phyloP scores from a whole-genome alignment of 2,888 invertebrate species.

The Nemoura dubitans region DNA sequence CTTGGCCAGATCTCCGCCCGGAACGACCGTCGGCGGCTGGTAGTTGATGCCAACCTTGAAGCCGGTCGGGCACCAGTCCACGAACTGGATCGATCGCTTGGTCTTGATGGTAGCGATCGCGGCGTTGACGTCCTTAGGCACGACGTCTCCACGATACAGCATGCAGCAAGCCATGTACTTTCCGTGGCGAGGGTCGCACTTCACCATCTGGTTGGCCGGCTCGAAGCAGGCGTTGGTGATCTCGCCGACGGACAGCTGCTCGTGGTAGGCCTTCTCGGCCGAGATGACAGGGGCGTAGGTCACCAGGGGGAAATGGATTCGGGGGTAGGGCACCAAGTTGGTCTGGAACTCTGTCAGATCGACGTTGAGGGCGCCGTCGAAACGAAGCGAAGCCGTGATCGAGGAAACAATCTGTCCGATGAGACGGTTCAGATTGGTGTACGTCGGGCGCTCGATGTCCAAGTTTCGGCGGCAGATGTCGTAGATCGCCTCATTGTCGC shows the following conservation, averaged over 20 bases:
- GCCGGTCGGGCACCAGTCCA: slow-evolving; percentile 65
- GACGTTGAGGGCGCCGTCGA: slow-evolving; percentile 70
- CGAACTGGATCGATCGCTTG: slow-evolving; percentile 61
- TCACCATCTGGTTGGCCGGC: slow-evolving; percentile 63
- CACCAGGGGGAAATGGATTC: slow-evolving; percentile 70
- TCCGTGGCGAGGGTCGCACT: slow-evolving; percentile 52
- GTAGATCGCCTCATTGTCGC: slow-evolving; percentile 64
- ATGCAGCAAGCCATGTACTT: slow-evolving; percentile 59
- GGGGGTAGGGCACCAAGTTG: slow-evolving; percentile 69
- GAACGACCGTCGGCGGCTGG: slow-evolving; percentile 75
- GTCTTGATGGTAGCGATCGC: slow-evolving; percentile 53
- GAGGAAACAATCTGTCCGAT: slow-evolving; percentile 69
- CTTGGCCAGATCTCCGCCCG: slow-evolving; percentile 63
- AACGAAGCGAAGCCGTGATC: slow-evolving; percentile 68
- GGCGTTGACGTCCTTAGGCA: slow-evolving; percentile 59
- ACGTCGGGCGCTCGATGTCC: slow-evolving; percentile 68
- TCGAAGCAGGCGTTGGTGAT: slow-evolving; percentile 67
- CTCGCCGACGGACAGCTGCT: slow-evolving; percentile 61
- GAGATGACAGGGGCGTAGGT: slow-evolving; percentile 64
- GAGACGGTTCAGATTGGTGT: slow-evolving; percentile 69
- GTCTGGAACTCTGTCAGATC: slow-evolving; percentile 71
- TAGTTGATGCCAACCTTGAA: slow-evolving; percentile 76
- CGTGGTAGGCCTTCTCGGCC: slow-evolving; percentile 63
- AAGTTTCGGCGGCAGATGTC: slow-evolving; percentile 68
- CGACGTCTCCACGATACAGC: slow-evolving; percentile 56